Conservation (phyloP, 1,140 invertebrate genomes). For the Saxidomus purpurata region DNA sequence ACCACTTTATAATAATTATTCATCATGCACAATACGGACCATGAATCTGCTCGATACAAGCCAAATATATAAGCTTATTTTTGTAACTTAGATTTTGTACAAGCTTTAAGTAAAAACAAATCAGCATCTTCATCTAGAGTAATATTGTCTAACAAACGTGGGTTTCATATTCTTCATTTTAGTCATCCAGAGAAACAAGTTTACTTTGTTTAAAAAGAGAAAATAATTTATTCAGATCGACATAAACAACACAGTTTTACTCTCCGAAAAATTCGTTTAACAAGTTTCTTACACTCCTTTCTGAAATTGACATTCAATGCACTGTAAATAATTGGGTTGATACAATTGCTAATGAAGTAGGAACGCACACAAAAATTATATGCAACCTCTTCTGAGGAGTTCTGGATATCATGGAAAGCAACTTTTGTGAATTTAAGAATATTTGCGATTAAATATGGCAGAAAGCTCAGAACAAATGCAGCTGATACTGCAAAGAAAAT, state of each 20-base stretch:
- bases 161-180: too few species aligned
- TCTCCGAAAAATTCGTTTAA: constrained; percentile 49
- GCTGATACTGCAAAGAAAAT: constrained; percentile 75
- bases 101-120: too few species aligned
- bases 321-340: constrained; percentile 78
- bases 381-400: constrained; percentile 67
- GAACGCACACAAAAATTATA: constrained; percentile 75
- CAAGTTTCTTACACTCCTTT: constrained; percentile 70
- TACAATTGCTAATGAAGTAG: constrained; percentile 75
- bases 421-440: constrained; percentile 72
- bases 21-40: too few species aligned
- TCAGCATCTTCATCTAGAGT: too few species aligned
- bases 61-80: too few species aligned
- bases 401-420: constrained; percentile 64
- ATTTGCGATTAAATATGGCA: constrained; percentile 74
- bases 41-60: too few species aligned
- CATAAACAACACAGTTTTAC: constrained; percentile 48
- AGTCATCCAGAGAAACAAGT: too few species aligned
- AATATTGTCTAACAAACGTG: too few species aligned
- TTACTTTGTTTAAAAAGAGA: too few species aligned
- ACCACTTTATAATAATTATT: too few species aligned
- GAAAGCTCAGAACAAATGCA: constrained; percentile 73
- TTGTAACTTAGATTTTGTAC: too few species aligned
- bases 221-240: constrained; percentile 28
- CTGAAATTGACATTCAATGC: constrained; percentile 71